These are phyloP conservation scores for Taxidea taxus DNA, from an alignment of 2,113 vertebrate genomes.

Conservation along the genomic window DNA sequence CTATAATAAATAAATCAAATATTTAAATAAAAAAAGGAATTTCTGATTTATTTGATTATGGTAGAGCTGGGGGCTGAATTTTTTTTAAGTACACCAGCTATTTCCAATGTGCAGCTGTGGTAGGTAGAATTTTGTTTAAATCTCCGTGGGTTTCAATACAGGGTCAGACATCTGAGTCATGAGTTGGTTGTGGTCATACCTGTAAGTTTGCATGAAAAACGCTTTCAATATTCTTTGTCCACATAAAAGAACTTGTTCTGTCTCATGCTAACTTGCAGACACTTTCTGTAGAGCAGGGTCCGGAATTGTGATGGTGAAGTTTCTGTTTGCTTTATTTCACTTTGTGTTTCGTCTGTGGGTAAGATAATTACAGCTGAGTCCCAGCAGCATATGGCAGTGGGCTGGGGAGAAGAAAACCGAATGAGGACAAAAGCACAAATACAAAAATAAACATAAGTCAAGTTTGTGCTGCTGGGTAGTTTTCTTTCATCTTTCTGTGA, in stretches of 20 bases:
- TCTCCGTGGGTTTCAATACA: background rate
- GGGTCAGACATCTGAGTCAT: background rate
- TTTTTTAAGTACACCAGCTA: background rate
- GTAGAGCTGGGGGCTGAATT: background rate
- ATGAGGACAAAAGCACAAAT: slow-evolving; percentile 63
- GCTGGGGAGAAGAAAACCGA: slow-evolving; percentile 59
- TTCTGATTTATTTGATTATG: background rate
- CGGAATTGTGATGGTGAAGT: background rate
- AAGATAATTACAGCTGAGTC: slow-evolving; percentile 66
- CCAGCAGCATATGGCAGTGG: slow-evolving; percentile 69
- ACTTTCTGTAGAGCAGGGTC: background rate
- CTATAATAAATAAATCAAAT: background rate
- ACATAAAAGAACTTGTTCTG: background rate
- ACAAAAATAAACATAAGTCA: slow-evolving; percentile 79
- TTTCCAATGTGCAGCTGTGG: background rate
- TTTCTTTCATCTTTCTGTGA: slow-evolving; percentile 75
- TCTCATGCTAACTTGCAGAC: background rate
- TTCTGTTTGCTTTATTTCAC: slow-evolving; percentile 51
- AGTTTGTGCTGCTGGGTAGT: slow-evolving; percentile 69
- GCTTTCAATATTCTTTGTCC: background rate
- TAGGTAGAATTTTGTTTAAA: background rate
- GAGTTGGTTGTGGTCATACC: background rate
- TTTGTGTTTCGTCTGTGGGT: slow-evolving; percentile 20
- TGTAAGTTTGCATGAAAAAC: background rate
- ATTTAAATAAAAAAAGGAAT: background rate